These are phyloP conservation scores for Alosa sapidissima DNA, from an alignment of 2,797 vertebrate genomes.

Conservation along the genomic window DNA sequence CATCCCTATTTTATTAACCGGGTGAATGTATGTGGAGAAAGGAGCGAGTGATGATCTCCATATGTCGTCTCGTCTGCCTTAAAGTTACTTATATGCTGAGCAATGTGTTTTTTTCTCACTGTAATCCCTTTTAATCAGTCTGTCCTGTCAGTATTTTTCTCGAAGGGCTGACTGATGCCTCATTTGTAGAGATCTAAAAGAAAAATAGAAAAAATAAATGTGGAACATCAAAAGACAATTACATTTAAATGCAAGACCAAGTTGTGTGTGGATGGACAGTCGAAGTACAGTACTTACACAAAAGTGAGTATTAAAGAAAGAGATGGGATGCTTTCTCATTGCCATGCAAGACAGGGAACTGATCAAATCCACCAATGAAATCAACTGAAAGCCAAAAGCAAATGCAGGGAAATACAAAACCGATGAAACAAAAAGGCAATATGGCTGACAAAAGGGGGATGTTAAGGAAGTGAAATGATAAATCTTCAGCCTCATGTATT, in stretches of 20 bases:
- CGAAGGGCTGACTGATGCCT: background rate
- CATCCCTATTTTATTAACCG: background rate
- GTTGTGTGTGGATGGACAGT: background rate
- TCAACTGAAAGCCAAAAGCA: constrained; percentile 58
- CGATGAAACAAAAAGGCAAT: background rate
- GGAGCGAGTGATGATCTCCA: background rate
- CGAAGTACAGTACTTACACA: constrained; percentile 52
- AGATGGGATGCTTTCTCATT: constrained; percentile 57
- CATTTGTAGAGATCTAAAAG: constrained; percentile 18
- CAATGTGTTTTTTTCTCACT: background rate
- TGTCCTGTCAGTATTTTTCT: background rate
- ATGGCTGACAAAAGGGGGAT: background rate
- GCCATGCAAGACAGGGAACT: constrained; percentile 39
- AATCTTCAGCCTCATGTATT: background rate
- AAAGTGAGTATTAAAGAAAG: constrained; percentile 52
- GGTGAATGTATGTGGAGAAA: background rate
- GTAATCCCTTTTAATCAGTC: background rate
- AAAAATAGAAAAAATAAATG: background rate
- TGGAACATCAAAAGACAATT: background rate
- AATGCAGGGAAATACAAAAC: constrained; percentile 56
- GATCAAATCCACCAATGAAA: constrained; percentile 62
- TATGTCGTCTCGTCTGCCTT: background rate
- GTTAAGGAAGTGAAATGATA: background rate
- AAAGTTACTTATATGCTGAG: background rate
- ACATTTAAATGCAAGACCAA: background rate